phyloP scores from a whole-genome alignment of 2,113 vertebrate species.

The Oncorhynchus nerka region DNA sequence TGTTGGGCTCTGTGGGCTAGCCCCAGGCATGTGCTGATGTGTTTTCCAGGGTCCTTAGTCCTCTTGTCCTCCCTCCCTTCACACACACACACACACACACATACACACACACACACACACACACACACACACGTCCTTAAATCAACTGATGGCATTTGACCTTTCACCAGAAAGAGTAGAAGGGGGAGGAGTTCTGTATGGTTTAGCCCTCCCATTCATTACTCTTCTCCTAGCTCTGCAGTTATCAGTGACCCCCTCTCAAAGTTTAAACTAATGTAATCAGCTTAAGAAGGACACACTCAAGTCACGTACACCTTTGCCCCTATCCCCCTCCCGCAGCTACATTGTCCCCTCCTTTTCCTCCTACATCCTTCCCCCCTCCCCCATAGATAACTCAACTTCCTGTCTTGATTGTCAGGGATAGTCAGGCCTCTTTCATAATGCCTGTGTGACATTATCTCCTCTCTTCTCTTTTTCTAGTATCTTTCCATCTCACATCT shows the following conservation, averaged over 20 bases:
- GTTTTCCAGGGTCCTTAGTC: background rate
- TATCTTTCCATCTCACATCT: too few species aligned
- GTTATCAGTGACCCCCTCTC: too few species aligned
- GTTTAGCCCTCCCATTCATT: too few species aligned
- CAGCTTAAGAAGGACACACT: too few species aligned
- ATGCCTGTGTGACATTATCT: too few species aligned
- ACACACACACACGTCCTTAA: constrained; percentile 5
- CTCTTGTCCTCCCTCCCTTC: background rate
- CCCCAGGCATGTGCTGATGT: background rate
- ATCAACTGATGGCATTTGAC: constrained; percentile 17
- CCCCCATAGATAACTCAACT: background rate
- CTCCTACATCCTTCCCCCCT: background rate
- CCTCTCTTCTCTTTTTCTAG: too few species aligned
- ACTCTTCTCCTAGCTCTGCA: too few species aligned
- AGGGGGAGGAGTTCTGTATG: background rate
- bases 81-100: background rate
- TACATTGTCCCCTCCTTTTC: background rate
- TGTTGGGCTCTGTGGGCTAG: too few species aligned
- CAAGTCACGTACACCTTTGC: too few species aligned
- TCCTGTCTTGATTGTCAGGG: too few species aligned
- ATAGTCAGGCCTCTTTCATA: too few species aligned
- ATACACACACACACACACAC: constrained; percentile 12
- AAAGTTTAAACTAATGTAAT: too few species aligned
- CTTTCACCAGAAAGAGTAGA: constrained; percentile 3
- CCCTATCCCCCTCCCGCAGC: background rate